Base-by-base conservation (phyloP, 1,140 invertebrate genomes). In the Drosophila orena region DNA sequence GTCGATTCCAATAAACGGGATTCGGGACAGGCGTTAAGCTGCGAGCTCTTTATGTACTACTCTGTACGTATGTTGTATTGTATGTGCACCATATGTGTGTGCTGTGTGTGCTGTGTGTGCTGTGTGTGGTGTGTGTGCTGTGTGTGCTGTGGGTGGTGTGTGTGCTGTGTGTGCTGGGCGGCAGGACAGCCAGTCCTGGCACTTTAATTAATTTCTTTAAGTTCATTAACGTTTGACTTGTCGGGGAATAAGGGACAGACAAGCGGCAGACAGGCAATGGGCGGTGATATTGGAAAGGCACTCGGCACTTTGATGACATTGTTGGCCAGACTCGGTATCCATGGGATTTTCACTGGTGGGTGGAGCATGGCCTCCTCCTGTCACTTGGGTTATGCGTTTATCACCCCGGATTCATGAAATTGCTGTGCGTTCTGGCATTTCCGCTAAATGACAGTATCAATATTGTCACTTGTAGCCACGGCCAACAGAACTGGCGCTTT, bases 201-300 rank as follows among this genome's bases (percentile, higher is more conserved):
- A 88, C 79, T 86, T 88, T 83, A 86, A 86, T 86, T 86, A 86
- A 86, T 86, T 86, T 86, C 83, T 86, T 86, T 86, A 88, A 86
- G 83, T 86, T 86, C 83, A 88, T 86, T 86, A 86, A 88, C 79
- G 76, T 86, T 88, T 88, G 79, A 86, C 83, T 86, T 86, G 79
- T 79, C 68, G 64, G 73, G 69, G n/a, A 17, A 50, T 55, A 74
- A 69, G 72, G 60, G 54, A 62, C 43, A 58, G 43, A 10, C 12
- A 38, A 15, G 24, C 34, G 42, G 42, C 15, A 37, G 61, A 86
- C 81, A 88, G 50, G 60, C 37, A 86, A 81, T 76, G 79, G 79
- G 83, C 69, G 83, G 60, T 40, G 27, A 37, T 70, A 70, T 70
- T 70, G 65, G 27, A 30, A 70, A 42, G 66, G 34, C 53, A 40